Base-by-base conservation (phyloP, 2,797 vertebrate genomes). In the Gymnoscopelus microlampas region DNA sequence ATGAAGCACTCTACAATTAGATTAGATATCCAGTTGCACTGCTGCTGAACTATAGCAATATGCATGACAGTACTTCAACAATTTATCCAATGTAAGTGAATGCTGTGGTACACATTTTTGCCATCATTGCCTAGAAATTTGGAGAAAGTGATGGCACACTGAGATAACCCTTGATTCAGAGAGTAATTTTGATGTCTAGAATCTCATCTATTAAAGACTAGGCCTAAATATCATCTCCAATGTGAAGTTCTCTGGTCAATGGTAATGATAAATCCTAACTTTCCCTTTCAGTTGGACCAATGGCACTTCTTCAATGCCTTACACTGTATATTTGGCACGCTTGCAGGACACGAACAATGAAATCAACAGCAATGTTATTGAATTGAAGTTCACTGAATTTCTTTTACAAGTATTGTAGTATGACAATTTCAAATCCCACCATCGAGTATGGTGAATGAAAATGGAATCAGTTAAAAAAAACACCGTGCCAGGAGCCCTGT, bases 291-390 rank as follows among this genome's bases (percentile, higher is more conserved):
- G 48, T 61, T 81, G 79, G 68, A 71, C 63, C 68, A 81, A 61
- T 64, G 80, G 72, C 68, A 71, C 76, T 69, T 81, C 72, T 73
- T 71, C 77, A 66, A 29, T 73, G 85, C 81, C 85, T 70, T 10
- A 54, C 12, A 1, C 49, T 68, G 13, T 54, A 61, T 15, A 50
- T 59, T 86, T 87, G 85, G 71, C 79, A 77, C 81, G 71, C 86
- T 79, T 86, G 75, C 26, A 56, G 55, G 60, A 53, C 80, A 80
- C 80, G 79, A 83, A 85, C 86, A 80, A 82, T 88, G 82, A 89
- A 89, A 88, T 77, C 80, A 88, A 87, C 90, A 81, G 68, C 73
- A 65, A 81, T 81, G 85, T 83, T 82, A 88, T 86, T 88, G 24
- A 89, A 86, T 89, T 89, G 79, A 76, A 78, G 68, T 53, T 90